phyloP scores from a whole-genome alignment of 2,888 invertebrate genomes.

The Balanococcus diminutus region DNA sequence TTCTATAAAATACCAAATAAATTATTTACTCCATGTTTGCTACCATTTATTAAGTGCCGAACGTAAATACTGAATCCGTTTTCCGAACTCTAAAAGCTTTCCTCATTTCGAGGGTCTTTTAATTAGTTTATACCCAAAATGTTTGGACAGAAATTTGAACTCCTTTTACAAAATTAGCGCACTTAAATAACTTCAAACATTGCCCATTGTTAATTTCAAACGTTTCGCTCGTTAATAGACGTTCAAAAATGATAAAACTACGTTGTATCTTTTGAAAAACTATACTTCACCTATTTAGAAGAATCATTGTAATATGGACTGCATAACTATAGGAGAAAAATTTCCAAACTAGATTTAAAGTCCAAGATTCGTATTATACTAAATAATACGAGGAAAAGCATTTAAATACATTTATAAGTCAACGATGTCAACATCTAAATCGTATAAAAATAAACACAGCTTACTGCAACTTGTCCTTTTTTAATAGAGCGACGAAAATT shows the following conservation, averaged over 20 bases:
- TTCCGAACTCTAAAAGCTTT: constrained; percentile 31
- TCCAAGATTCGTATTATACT: not conserved
- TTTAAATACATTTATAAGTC: constrained; percentile 28
- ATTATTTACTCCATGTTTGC: constrained; percentile 25
- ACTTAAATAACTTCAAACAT: constrained; percentile 22
- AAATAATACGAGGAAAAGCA: not conserved
- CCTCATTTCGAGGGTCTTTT: constrained; percentile 42
- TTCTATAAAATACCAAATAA: constrained; percentile 41
- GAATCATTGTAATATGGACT: not conserved
- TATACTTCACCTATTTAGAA: not conserved
- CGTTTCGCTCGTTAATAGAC: not conserved
- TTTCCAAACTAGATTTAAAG: not conserved
- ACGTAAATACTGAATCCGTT: constrained; percentile 41
- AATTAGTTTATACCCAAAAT: constrained; percentile 38
- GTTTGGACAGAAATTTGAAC: constrained; percentile 44
- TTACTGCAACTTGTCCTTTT: constrained; percentile 29
- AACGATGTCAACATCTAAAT: constrained; percentile 16
- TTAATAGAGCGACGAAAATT: constrained; percentile 32
- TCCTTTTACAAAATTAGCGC: constrained; percentile 33
- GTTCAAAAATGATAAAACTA: not conserved
- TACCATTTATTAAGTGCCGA: constrained; percentile 21
- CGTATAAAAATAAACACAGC: constrained; percentile 13
- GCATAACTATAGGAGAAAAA: not conserved
- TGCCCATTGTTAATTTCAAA: constrained; percentile 9
- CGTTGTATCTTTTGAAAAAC: not conserved